Conservation (phyloP, 2,113 vertebrate genomes). For the Hippopotamus amphibius region DNA sequence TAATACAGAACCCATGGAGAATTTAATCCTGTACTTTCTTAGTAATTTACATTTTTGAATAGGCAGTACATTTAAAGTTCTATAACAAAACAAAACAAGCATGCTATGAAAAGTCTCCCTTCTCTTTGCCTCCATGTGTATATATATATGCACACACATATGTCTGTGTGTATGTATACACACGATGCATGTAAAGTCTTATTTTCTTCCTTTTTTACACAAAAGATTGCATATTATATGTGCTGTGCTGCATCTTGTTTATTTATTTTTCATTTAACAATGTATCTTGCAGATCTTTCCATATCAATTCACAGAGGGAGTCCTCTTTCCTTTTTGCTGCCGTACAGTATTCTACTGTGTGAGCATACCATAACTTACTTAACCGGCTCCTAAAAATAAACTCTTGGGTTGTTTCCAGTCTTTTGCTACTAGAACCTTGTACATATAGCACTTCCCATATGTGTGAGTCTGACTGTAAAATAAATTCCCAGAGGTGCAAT, state of each 20-base stretch:
- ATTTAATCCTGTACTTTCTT: not conserved
- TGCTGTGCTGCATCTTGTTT: not conserved
- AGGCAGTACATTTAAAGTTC: not conserved
- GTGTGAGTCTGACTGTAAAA: not conserved
- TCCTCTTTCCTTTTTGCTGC: not conserved
- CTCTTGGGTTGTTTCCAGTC: not conserved
- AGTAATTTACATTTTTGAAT: not conserved
- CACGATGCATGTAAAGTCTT: not conserved
- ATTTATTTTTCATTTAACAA: not conserved
- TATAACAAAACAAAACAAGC: not conserved
- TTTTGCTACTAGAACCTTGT: not conserved
- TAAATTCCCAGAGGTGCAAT: not conserved
- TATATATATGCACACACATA: not conserved
- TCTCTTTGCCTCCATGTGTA: not conserved
- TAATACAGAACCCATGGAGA: not conserved
- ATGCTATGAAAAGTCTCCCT: not conserved
- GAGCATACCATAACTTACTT: not conserved
- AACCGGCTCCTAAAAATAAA: not conserved
- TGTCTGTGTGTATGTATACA: not conserved
- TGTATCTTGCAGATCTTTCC: not conserved
- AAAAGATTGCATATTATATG: not conserved
- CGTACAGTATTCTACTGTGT: not conserved
- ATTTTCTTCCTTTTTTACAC: constrained; percentile 34
- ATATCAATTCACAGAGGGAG: not conserved
- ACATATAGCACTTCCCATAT: not conserved